Percentiles rank a stretch among this genome's conserved stretches.
Conservation (phyloP, 1,140 invertebrate species). For the Temnothorax longispinosus region DNA sequence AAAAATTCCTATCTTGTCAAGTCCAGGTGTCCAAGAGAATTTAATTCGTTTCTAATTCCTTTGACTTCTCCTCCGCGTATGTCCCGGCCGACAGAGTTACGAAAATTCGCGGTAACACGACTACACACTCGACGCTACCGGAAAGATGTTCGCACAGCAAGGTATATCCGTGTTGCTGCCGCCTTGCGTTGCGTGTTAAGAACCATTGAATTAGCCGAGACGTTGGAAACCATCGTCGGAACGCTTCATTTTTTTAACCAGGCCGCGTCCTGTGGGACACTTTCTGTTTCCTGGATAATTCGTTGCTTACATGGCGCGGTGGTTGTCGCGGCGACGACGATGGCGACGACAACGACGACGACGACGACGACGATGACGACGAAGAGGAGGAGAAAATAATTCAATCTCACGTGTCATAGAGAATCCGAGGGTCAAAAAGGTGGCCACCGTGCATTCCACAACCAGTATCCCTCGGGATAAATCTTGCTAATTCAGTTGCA, state of each 20-base stretch:
- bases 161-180: constrained; percentile 2
- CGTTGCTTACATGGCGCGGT: constrained; percentile 55
- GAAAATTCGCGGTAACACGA: constrained; percentile 6
- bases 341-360: neutral
- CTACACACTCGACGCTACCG: constrained; percentile 5
- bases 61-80: constrained; percentile 17
- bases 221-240: constrained; percentile 14
- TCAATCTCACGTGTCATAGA: constrained; percentile 50
- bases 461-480: constrained; percentile 32
- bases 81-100: neutral
- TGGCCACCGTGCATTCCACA: neutral
- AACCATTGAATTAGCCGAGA: constrained; percentile 58
- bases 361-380: neutral
- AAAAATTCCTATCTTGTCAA: neutral
- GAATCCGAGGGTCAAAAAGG: constrained; percentile 54
- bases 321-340: constrained; percentile 11
- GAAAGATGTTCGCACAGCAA: constrained; percentile 26
- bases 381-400: constrained; percentile 55
- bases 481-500: constrained; percentile 62
- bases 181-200: constrained; percentile 18
- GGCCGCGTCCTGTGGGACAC: constrained; percentile 9
- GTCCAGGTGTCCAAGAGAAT: neutral
- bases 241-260: constrained; percentile 30
- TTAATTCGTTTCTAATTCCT: constrained; percentile 15
- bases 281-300: constrained; percentile 55